Evolutionary conservation across 2,797 vertebrate genomes (phyloP).

Genomic region (Sciaenops ocellatus): DNA sequence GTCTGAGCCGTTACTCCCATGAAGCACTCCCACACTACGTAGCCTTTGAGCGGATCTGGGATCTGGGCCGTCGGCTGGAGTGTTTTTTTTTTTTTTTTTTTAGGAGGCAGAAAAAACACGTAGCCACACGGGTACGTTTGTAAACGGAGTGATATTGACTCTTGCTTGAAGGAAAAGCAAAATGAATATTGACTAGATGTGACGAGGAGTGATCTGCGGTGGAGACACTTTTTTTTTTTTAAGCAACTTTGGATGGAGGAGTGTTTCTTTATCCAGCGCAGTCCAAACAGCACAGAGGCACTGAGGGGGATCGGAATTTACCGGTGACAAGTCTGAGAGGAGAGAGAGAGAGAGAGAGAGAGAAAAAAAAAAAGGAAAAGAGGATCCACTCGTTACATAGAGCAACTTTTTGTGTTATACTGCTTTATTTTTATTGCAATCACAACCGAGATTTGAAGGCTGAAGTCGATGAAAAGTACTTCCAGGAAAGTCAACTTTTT

Average conservation of each 20-base stretch:
- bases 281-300: constrained; percentile 56
- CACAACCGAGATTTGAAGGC: background rate
- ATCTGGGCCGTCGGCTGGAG: constrained; percentile 63
- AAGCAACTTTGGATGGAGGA: constrained; percentile 57
- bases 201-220: constrained; percentile 12
- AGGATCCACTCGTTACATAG: constrained; percentile 33
- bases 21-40: constrained; percentile 77
- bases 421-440: no score
- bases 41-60: constrained; percentile 67
- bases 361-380: constrained; percentile 25
- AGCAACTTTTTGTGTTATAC: background rate
- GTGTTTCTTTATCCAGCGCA: constrained; percentile 35
- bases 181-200: background rate
- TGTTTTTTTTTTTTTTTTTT: constrained; percentile 53
- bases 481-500: background rate
- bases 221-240: background rate
- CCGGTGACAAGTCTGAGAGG: constrained; percentile 75
- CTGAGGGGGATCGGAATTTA: constrained; percentile 76
- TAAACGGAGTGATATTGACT: constrained; percentile 11
- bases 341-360: background rate
- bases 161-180: background rate
- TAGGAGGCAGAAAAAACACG: constrained; percentile 48
- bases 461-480: constrained; percentile 26
- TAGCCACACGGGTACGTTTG: constrained; percentile 52
- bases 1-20: constrained; percentile 33